phyloP scores from a whole-genome alignment of 2,888 invertebrate species.

The Dioctria rufipes region DNA sequence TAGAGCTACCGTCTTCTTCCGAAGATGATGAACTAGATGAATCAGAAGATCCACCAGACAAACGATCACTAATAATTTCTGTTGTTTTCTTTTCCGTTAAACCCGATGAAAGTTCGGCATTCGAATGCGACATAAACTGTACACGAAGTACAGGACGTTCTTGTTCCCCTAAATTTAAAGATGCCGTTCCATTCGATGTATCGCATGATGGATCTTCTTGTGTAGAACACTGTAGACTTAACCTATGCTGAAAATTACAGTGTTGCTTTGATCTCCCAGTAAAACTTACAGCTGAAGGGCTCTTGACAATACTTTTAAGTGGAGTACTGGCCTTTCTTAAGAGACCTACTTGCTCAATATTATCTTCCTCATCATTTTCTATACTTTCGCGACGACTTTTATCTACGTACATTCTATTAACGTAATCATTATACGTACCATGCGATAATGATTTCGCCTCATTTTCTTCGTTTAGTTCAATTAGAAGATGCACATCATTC shows the following conservation, averaged over 20 bases:
- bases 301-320: constrained; percentile 63
- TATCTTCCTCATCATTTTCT: constrained; percentile 16
- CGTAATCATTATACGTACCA: constrained; percentile 59
- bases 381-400: constrained; percentile 53
- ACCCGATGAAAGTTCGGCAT: constrained; percentile 25
- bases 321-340: constrained; percentile 43
- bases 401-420: constrained; percentile 59
- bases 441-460: background rate
- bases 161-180: constrained; percentile 40
- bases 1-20: constrained; percentile 77
- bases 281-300: constrained; percentile 63
- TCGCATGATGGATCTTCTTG: constrained; percentile 12
- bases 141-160: constrained; percentile 74
- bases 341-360: constrained; percentile 19
- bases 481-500: constrained; percentile 35
- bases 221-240: constrained; percentile 41
- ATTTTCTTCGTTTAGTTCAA: constrained; percentile 43
- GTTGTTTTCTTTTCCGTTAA: constrained; percentile 22
- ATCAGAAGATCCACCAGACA: constrained; percentile 72
- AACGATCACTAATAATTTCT: constrained; percentile 57
- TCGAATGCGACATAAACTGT: constrained; percentile 70
- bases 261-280: constrained; percentile 22
- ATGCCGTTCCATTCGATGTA: constrained; percentile 33
- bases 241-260: constrained; percentile 24
- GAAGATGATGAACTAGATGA: constrained; percentile 72